phyloP scores from a whole-genome alignment of 37 sponge, comb jelly and placozoan genomes.

The Halichondria panicea region DNA sequence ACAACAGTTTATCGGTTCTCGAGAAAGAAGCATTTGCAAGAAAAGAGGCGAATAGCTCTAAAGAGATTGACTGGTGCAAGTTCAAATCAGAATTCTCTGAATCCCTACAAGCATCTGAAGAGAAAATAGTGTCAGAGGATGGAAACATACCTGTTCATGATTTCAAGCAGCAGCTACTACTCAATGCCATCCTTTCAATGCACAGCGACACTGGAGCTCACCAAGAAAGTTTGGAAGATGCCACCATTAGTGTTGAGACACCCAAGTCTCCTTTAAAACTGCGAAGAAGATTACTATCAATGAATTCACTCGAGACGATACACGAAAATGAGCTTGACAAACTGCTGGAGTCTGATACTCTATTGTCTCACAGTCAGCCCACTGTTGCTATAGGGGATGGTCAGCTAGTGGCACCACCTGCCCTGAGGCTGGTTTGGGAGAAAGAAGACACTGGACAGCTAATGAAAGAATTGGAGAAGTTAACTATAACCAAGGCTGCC shows the following conservation, averaged over 20 bases:
- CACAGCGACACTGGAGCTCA: background rate
- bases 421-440: background rate
- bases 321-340: constrained; percentile 30
- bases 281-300: constrained; percentile 5
- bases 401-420: background rate
- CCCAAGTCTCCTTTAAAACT: background rate
- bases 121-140: background rate
- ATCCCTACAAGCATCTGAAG: background rate
- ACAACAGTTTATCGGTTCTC: too few relatives aligned
- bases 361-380: too few relatives aligned
- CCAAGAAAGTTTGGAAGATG: background rate
- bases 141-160: background rate
- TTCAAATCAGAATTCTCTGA: constrained; percentile 2
- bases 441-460: background rate
- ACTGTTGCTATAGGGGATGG: too few relatives aligned
- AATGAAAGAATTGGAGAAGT: constrained; percentile 26
- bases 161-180: constrained; percentile 17
- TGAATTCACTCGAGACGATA: constrained; percentile 24
- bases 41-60: too few relatives aligned
- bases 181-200: constrained; percentile 6
- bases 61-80: constrained; percentile 1
- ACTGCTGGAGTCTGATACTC: constrained; percentile 13
- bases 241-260: background rate
- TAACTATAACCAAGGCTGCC: too few relatives aligned
- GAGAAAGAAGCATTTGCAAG: too few relatives aligned